Base-by-base conservation (phyloP, 2,797 vertebrate species). In the Typhlichthys eigenmanni region DNA sequence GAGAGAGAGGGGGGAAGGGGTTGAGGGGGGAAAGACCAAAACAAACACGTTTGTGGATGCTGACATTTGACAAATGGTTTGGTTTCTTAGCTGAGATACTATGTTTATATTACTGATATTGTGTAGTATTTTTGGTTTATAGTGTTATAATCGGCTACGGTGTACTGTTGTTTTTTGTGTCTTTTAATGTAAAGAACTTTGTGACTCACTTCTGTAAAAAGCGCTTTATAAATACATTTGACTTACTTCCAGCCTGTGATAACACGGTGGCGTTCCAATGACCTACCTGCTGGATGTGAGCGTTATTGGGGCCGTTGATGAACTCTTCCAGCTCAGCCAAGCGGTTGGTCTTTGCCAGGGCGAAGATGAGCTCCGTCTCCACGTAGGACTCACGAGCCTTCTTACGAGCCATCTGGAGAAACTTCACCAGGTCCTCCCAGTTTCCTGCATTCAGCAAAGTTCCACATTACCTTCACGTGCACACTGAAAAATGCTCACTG, bases 221-320 rank as follows among this genome's bases (percentile, higher is more conserved):
- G 24, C 3, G 24, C 24, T 24, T 4, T 24, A 24, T 24, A 4
- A 24, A 24, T 24, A 24, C 24, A 24, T 24, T 24, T 24, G 24
- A 24, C 24, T 24, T 24, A 24, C 24, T 24, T 24, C 24, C 24
- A 24, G 24, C 24, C 7, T 32, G 12, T 7, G 19, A 14, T 38
- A 6, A 1, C 60, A 2, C 3, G 4, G 47, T 12, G 13, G 13
- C 60, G 9, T 13, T 47, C 54, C 12, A 5, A 12, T 53, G 32
- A 81, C 93, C 19, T 88, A 98, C 98, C 87, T 99, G 98, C 76
- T 99, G 98, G 79, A 99, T 99, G 66, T 99, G 98, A 78, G 98
- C 98, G 1, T 99, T 99, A 85, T 99, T 99, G 47, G 98, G 98
- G 45, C 98, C 98, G 16, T 98, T 99, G 85, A 99, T 98, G 69